Conservation (phyloP, 2,888 invertebrate species). For the Drosophila macrothrix region DNA sequence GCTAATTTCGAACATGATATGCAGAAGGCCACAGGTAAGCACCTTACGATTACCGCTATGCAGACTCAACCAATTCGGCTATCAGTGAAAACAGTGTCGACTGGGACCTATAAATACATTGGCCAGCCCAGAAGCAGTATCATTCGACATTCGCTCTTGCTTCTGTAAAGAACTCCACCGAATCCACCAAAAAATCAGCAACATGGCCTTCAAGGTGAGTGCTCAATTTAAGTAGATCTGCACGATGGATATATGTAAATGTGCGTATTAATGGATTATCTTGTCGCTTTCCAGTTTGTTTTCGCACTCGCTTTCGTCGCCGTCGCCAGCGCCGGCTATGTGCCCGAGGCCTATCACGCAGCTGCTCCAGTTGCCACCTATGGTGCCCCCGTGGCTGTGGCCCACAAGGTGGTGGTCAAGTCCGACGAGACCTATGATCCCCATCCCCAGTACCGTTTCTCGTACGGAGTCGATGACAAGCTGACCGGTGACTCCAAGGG, state of each 20-base stretch:
- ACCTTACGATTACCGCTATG: constrained; percentile 59
- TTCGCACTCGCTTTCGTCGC: constrained; percentile 81
- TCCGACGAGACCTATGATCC: constrained; percentile 78
- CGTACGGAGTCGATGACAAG: constrained; percentile 82
- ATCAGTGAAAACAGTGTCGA: constrained; percentile 52
- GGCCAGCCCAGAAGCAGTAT: constrained; percentile 56
- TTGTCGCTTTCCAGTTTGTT: constrained; percentile 68
- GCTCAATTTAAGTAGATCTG: constrained; percentile 10
- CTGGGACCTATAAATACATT: constrained; percentile 69
- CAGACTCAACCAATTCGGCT: constrained; percentile 52
- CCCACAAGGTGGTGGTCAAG: constrained; percentile 74
- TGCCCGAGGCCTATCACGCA: constrained; percentile 68
- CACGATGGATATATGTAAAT: constrained; percentile 14
- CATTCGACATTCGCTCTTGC: constrained; percentile 67
- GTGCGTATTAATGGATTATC: constrained; percentile 44
- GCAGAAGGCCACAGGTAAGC: constrained; percentile 77
- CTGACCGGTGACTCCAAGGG: constrained; percentile 83
- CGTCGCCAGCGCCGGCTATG: constrained; percentile 79
- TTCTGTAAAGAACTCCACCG: constrained; percentile 75
- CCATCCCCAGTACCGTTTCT: constrained; percentile 83
- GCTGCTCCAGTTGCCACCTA: constrained; percentile 70
- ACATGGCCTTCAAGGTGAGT: constrained; percentile 83
- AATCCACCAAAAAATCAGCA: constrained; percentile 37
- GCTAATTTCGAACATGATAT: constrained; percentile 79
- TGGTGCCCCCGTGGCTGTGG: constrained; percentile 71